phyloP scores from a whole-genome alignment of 1,140 invertebrate species.

The Drosophila takahashii region DNA sequence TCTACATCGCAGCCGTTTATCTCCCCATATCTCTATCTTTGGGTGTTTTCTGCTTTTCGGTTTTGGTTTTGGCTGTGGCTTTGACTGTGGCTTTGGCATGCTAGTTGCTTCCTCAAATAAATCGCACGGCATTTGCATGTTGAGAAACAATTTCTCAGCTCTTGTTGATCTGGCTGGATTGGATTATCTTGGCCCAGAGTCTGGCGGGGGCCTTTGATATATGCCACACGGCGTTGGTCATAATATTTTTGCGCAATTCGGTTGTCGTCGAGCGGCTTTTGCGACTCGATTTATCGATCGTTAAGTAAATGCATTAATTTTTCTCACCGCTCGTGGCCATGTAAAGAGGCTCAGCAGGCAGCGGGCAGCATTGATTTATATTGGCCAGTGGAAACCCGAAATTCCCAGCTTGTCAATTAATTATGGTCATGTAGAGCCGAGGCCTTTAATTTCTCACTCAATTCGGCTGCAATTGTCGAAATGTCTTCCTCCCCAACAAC shows the following conservation, averaged over 20 bases:
- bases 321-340: constrained; percentile 38
- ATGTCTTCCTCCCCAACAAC: constrained; percentile 28
- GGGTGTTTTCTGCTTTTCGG: constrained; percentile 46
- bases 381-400: constrained; percentile 33
- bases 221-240: constrained; percentile 75
- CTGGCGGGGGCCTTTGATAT: constrained; percentile 70
- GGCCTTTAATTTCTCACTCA: constrained; percentile 62
- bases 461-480: constrained; percentile 48
- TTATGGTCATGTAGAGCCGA: constrained; percentile 52
- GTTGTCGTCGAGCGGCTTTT: constrained; percentile 72
- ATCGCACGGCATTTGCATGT: constrained; percentile 81
- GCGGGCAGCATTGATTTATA: constrained; percentile 53
- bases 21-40: constrained; percentile 37
- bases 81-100: constrained; percentile 51
- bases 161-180: constrained; percentile 47
- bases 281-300: constrained; percentile 66
- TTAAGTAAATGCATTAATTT: constrained; percentile 73
- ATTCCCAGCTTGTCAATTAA: constrained; percentile 61
- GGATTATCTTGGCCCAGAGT: constrained; percentile 41
- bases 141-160: constrained; percentile 79
- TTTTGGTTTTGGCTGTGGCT: constrained; percentile 7
- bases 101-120: constrained; percentile 79
- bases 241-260: constrained; percentile 83
- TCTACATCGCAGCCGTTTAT: constrained; percentile 23
- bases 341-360: constrained; percentile 38